Conservation (phyloP, 2,888 invertebrate genomes). For the Steinernema carpocapsae region DNA sequence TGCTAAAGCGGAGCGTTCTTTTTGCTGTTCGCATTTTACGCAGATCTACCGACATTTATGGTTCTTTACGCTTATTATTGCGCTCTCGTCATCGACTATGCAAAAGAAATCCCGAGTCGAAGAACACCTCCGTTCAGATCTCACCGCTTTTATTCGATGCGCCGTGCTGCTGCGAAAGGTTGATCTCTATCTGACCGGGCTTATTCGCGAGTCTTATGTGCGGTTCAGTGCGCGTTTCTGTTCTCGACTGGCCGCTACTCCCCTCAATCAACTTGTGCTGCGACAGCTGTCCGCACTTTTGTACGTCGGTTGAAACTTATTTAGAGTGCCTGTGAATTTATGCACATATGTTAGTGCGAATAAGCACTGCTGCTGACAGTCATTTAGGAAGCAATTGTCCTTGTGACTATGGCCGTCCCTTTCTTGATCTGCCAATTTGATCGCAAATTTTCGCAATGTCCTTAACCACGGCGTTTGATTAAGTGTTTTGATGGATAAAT, state of each 20-base stretch:
- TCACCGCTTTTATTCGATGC: slow-evolving; percentile 27
- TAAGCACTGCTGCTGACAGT: background rate
- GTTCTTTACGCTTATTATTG: slow-evolving; percentile 28
- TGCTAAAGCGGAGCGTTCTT: background rate
- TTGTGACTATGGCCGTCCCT: background rate
- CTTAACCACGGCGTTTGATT: background rate
- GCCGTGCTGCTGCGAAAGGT: background rate
- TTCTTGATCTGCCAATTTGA: background rate
- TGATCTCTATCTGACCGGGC: slow-evolving; percentile 18
- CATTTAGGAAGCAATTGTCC: background rate
- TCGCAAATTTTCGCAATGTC: slow-evolving; percentile 9
- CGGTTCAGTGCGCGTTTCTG: slow-evolving; percentile 10
- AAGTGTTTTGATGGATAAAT: background rate
- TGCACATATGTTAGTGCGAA: background rate
- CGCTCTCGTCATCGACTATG: slow-evolving; percentile 1
- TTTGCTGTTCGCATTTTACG: background rate
- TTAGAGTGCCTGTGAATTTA: background rate
- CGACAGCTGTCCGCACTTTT: background rate
- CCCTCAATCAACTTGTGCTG: background rate
- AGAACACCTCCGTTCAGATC: slow-evolving; percentile 17
- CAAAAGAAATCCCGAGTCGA: slow-evolving; percentile 11
- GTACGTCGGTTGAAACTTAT: background rate
- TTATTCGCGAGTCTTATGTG: slow-evolving; percentile 23
- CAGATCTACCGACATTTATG: slow-evolving; percentile 20
- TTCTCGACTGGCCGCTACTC: slow-evolving; percentile 28